Base-by-base conservation (phyloP, 1,140 invertebrate genomes). In the Hypsibius dujardini region DNA sequence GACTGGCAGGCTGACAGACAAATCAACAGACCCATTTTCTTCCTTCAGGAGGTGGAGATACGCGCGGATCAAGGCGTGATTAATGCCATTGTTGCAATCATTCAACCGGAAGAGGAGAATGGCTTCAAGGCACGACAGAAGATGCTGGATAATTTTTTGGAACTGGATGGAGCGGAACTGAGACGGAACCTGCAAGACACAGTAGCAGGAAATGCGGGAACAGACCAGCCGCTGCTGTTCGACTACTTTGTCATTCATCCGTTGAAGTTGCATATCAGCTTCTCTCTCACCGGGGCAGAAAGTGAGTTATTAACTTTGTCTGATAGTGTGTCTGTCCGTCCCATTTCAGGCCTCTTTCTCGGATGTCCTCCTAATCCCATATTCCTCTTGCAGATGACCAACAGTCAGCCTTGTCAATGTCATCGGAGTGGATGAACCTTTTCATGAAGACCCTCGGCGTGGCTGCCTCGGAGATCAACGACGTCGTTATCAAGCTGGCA, bases 391-490 rank as follows among this genome's bases (percentile, higher is more conserved):
- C 74, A 67, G 62, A 78, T 59, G 75, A 78, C 47, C 79, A 79
- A 72, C 77, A 78, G 72, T 80, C 74, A 14, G 74, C 75, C 42
- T 67, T 67, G 62, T 45, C 73, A 3, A 78, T 80, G 47, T 76
- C 78, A 78, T 78, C 77, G 78, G 76, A 84, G 79, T 72, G 92
- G 75, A 77, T 94, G 1, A 90, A 89, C 72, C 86, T 94, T 40
- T 80, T 98, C 71, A 80, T 96, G 3, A 91, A 96, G 81, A 92
- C 91, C 79, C 87, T 98, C 46, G 95, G 95, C 2, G 90, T 94
- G 1, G 95, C 93, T 0, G 80, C 97, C 14, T 96, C 93, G 1
- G 95, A 98, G 80, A 88, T 98, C 75, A 92, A 98, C 76, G 95
- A 98, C 82, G 93, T 97, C 72, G 87, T 98, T n/a, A 96, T 98